Evolutionary conservation across 2,888 invertebrate species (phyloP).

Genomic region (Acanthosepion lycidas): DNA sequence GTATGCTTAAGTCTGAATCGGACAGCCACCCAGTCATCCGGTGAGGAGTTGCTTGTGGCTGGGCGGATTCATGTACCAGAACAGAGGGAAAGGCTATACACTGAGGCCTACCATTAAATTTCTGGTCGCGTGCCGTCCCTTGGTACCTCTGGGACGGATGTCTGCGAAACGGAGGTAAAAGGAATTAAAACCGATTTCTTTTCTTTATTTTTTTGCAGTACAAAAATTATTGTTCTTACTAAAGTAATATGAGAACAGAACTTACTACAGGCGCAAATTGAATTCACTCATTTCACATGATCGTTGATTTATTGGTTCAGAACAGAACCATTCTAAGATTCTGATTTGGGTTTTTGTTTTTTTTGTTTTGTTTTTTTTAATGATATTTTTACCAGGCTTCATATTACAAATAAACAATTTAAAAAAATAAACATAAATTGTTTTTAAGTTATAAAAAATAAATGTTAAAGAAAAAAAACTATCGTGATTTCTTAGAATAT

Average conservation of each 20-base stretch:
- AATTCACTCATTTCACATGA: not conserved
- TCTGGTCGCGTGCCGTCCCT: not conserved
- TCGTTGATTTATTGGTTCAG: not conserved
- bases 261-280: not conserved
- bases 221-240: not conserved
- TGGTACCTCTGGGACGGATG: not conserved
- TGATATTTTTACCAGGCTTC: no score
- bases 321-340: no score
- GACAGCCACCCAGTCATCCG: constrained; percentile 41
- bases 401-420: no score
- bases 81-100: not conserved
- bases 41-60: not conserved
- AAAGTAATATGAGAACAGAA: not conserved
- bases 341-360: no score
- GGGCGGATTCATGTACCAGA: not conserved
- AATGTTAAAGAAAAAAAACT: no score
- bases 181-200: not conserved
- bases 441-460: no score
- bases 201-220: no score
- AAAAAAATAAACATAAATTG: no score
- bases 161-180: constrained; percentile 45
- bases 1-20: constrained; percentile 15
- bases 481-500: no score
- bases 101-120: not conserved
- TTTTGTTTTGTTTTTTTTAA: no score